Percentiles rank a stretch among this genome's conserved stretches.
Evolutionary conservation across 1,140 invertebrate genomes (phyloP).

Genomic region (Riptortus pedestris): DNA sequence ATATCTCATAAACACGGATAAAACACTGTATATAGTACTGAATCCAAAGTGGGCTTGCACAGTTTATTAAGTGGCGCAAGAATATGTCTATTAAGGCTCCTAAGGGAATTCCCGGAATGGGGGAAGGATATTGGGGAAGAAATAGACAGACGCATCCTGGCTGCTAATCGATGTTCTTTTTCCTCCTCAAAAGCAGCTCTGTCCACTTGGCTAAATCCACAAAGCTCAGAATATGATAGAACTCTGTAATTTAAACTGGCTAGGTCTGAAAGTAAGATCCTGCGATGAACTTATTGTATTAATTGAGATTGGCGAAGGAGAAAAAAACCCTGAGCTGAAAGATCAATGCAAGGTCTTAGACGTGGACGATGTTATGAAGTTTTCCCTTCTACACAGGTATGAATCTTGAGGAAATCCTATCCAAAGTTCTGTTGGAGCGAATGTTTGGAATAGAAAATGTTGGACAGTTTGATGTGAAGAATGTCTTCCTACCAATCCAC

Average conservation of each 20-base stretch:
- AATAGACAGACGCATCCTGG: slow-evolving; percentile 4
- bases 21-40: background rate
- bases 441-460: too few species aligned
- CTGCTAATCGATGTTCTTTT: background rate
- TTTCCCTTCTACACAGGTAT: background rate
- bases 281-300: background rate
- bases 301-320: background rate
- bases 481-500: too few species aligned
- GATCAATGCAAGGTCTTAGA: too few species aligned
- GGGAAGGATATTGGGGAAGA: slow-evolving; percentile 1
- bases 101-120: background rate
- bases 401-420: too few species aligned
- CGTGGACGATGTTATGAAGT: background rate
- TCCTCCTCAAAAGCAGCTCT: background rate
- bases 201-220: background rate
- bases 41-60: slow-evolving; percentile 4
- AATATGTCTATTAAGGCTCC: background rate
- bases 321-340: too few species aligned
- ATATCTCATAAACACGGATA: background rate
- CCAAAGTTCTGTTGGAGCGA: too few species aligned
- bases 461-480: too few species aligned
- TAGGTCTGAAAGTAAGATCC: background rate
- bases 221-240: background rate
- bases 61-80: background rate
- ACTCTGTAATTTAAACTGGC: background rate